phyloP scores from a whole-genome alignment of 2,113 vertebrate species.

The Phoxinus phoxinus region DNA sequence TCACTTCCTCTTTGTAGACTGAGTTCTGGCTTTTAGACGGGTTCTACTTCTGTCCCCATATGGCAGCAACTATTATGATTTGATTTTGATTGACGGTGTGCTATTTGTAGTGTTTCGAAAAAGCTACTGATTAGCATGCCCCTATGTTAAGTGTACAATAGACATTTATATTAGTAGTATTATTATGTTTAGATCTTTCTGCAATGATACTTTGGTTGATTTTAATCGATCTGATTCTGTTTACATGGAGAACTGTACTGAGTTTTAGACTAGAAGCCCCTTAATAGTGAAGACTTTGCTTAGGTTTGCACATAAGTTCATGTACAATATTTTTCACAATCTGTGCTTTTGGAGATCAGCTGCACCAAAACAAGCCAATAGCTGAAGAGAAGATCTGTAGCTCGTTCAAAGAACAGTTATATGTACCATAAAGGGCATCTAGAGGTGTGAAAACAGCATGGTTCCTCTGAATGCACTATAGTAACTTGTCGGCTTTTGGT shows the following conservation, averaged over 20 bases:
- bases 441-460: background rate
- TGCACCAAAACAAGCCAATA: background rate
- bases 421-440: background rate
- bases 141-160: slow-evolving; percentile 45
- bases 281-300: background rate
- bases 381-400: slow-evolving; percentile 21
- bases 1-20: background rate
- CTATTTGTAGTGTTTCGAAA: slow-evolving; percentile 36
- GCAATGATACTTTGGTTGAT: background rate
- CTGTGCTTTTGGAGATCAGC: background rate
- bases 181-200: slow-evolving; percentile 52
- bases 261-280: slow-evolving; percentile 14
- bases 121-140: slow-evolving; percentile 53
- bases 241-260: background rate
- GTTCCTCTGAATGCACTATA: background rate
- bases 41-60: slow-evolving; percentile 1
- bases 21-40: background rate
- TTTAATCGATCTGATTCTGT: background rate
- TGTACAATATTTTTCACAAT: background rate
- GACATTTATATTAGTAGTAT: slow-evolving; percentile 51
- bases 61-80: slow-evolving; percentile 31
- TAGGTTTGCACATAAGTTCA: background rate
- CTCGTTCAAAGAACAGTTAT: background rate
- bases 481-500: background rate
- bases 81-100: slow-evolving; percentile 44